These are phyloP conservation scores for Cyphomyrus discorhynchus DNA, from an alignment of 2,113 vertebrate species.

Conservation along the genomic window DNA sequence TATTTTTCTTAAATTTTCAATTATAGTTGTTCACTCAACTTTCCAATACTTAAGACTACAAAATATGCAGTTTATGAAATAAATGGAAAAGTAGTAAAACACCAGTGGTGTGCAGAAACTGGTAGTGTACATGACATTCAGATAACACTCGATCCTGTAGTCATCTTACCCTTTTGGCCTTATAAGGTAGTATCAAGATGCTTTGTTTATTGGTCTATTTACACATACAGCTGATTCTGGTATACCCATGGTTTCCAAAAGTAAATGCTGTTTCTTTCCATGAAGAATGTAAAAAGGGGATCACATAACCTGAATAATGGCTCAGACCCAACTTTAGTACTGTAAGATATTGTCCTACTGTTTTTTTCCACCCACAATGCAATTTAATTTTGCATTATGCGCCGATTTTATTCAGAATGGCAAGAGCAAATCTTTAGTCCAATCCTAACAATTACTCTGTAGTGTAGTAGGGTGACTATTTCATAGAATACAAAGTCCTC, in stretches of 20 bases:
- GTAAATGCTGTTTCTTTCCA: background rate
- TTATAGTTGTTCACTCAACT: too few species aligned
- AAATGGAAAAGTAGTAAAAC: too few species aligned
- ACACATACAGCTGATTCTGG: background rate
- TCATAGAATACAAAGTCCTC: background rate
- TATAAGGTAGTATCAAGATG: background rate
- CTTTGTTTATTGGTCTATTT: background rate
- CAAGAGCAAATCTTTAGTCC: background rate
- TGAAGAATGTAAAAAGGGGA: background rate
- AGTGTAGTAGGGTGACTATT: background rate
- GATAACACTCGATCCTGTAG: background rate
- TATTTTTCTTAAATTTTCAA: too few species aligned
- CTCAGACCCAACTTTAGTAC: background rate
- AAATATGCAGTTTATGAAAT: too few species aligned
- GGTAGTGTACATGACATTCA: background rate
- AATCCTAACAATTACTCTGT: background rate
- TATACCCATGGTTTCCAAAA: background rate
- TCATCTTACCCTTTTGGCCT: background rate
- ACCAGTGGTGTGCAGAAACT: too few species aligned
- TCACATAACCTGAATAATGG: background rate
- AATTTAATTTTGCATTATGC: background rate
- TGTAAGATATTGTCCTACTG: background rate
- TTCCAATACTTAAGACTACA: too few species aligned
- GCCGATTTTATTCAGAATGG: background rate
- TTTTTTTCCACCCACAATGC: background rate